Conservation (phyloP, 2,797 vertebrate genomes). For the Somateria mollissima region DNA sequence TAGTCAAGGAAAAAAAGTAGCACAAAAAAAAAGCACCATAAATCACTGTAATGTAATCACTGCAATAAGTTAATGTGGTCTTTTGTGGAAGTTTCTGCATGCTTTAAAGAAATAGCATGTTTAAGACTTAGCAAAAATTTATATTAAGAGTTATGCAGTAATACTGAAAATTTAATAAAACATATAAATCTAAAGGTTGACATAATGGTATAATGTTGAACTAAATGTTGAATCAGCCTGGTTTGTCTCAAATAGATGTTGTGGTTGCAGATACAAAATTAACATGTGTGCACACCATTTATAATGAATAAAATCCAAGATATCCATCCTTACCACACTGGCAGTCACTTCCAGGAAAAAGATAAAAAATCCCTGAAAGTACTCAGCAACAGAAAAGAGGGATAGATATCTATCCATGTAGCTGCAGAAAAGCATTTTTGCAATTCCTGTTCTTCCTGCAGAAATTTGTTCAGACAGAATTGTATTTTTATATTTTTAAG, state of each 20-base stretch:
- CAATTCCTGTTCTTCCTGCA: neutral
- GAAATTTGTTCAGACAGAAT: neutral
- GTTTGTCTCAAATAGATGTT: neutral
- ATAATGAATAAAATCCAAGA: neutral
- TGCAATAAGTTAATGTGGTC: neutral
- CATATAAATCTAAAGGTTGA: neutral
- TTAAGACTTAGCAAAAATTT: neutral
- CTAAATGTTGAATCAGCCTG: neutral
- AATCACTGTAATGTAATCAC: constrained; percentile 4
- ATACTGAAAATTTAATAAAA: neutral
- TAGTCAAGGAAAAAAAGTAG: neutral
- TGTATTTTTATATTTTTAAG: neutral
- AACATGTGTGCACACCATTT: neutral
- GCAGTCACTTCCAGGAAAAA: neutral
- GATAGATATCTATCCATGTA: neutral
- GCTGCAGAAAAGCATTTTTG: neutral
- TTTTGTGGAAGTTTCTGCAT: constrained; percentile 16
- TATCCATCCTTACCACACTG: neutral
- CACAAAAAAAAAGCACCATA: neutral
- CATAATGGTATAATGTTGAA: neutral
- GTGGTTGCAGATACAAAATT: neutral
- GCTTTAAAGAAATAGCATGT: neutral
- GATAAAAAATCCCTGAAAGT: neutral
- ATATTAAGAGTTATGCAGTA: neutral
- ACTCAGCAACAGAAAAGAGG: neutral